Base-by-base conservation (phyloP, 2,888 invertebrate genomes). In the Lycia hirtaria region DNA sequence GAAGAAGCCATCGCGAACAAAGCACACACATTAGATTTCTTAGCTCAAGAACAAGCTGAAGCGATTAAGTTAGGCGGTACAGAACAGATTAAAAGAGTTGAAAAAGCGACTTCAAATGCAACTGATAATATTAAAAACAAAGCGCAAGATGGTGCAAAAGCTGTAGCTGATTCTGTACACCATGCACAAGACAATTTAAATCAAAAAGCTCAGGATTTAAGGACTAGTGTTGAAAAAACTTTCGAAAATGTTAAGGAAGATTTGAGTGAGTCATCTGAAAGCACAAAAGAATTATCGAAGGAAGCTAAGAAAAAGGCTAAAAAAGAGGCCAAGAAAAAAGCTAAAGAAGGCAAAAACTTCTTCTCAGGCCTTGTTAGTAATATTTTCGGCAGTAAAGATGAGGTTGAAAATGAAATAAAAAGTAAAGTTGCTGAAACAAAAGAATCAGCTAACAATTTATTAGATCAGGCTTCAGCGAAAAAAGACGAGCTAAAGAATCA, bases 381-480 rank as follows among this genome's bases (percentile, higher is more conserved):
- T 52, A 87, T 92, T 28, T 89, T 89, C 50, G 89, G 90, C 5
- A 88, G 89, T 51, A 92, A 91, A 68, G 92, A 92, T 15, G 91
- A 91, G 71, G 67, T 89, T 4, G 91, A 92, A 71, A 83, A 83
- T 55, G 88, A 87, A 60, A 73, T 89, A 0, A 89, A 87, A 68
- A 76, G 68, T 9, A 91, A 89, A 71, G 73, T 85, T 19, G 65
- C 80, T 17, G 87, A 90, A 69, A 80, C 85, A 10, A 85, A 91
- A 58, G 84, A 88, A 52, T 77, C 81, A 1, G 84, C 83, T n/a
- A 83, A 83, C 38, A 78, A 88, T 50, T 65, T 81, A 26, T 38
- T 80, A 20, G 81, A 85, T 30, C 81, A 89, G 64, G 87, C 80
- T 4, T 71, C 82, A 0, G 76, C 78, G 14, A 83, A 84, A 47